Evolutionary conservation across 2,888 invertebrate genomes (phyloP).

Genomic region (Eledona agricola): DNA sequence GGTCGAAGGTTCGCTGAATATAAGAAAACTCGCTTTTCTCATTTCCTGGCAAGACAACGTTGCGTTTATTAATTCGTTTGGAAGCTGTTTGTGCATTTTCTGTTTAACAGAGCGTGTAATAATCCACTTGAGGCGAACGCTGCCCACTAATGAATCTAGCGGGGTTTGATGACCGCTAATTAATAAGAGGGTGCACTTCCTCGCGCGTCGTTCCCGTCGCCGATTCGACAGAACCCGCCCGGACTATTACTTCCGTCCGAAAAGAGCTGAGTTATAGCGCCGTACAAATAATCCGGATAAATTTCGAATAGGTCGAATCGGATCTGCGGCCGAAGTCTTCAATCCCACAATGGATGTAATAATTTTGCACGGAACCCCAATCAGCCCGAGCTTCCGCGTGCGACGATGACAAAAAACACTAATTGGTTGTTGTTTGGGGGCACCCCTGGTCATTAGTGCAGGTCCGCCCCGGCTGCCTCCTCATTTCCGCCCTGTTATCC

Average conservation of each 20-base stretch:
- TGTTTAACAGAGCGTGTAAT: constrained; percentile 35
- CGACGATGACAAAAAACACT: constrained; percentile 33
- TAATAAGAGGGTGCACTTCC: constrained; percentile 24
- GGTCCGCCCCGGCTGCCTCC: constrained; percentile 33
- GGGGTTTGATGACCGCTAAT: constrained; percentile 38
- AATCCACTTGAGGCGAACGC: constrained; percentile 22
- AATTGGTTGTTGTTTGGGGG: constrained; percentile 48
- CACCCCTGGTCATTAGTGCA: constrained; percentile 44
- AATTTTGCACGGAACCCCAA: no score
- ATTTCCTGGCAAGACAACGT: constrained; percentile 9
- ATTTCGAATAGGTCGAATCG: constrained; percentile 47
- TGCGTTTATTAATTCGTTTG: constrained; percentile 8
- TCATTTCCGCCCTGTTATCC: constrained; percentile 47
- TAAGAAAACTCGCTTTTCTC: constrained; percentile 18
- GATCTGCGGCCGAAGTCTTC: constrained; percentile 39
- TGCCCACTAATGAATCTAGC: constrained; percentile 34
- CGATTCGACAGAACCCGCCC: constrained; percentile 31
- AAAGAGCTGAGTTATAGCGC: constrained; percentile 46
- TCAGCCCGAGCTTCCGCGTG: constrained; percentile 22
- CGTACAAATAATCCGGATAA: constrained; percentile 51
- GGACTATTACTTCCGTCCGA: constrained; percentile 43
- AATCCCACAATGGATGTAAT: no score
- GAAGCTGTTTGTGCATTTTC: constrained; percentile 29
- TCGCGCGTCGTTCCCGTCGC: constrained; percentile 1
- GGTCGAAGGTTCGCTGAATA: constrained; percentile 16